Evolutionary conservation across 53 echinoderm and acorn worm species (phyloP).

Genomic region (Paracentrotus lividus): DNA sequence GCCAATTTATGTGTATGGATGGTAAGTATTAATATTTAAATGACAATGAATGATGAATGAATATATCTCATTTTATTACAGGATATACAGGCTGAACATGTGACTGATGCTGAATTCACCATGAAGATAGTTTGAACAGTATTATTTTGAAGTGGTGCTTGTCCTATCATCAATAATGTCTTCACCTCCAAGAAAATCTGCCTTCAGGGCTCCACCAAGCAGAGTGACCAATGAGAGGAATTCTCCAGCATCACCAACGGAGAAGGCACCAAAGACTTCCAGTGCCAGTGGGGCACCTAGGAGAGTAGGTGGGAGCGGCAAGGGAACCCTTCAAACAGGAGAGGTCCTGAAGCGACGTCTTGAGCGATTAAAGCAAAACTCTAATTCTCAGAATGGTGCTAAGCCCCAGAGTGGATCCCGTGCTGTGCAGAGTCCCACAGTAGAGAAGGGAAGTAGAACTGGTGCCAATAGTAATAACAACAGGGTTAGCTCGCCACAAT

Average conservation of each 20-base stretch:
- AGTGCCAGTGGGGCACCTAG: background rate
- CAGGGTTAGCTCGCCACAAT: constrained; percentile 36
- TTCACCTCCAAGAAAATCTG: constrained; percentile 42
- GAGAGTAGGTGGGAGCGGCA: background rate
- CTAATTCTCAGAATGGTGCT: constrained; percentile 38
- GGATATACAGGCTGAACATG: background rate
- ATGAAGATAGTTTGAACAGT: background rate
- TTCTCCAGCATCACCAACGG: background rate
- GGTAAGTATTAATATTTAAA: no score
- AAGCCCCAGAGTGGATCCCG: constrained; percentile 13
- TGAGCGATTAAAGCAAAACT: constrained; percentile 42
- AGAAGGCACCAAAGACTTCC: background rate
- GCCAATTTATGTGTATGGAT: no score
- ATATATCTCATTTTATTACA: background rate
- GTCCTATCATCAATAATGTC: constrained; percentile 20
- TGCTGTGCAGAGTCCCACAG: background rate
- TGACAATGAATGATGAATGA: no score
- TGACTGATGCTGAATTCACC: background rate
- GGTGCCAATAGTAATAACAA: background rate
- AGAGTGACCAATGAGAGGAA: background rate
- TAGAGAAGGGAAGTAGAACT: background rate
- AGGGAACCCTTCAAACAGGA: background rate
- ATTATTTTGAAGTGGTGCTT: constrained; percentile 22
- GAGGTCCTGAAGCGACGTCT: constrained; percentile 54
- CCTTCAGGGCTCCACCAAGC: constrained; percentile 22